Percentiles rank a stretch among this genome's conserved stretches.
These are phyloP conservation scores for Drosophila longiperda DNA, from an alignment of 2,888 invertebrate genomes.

Conservation along the genomic window DNA sequence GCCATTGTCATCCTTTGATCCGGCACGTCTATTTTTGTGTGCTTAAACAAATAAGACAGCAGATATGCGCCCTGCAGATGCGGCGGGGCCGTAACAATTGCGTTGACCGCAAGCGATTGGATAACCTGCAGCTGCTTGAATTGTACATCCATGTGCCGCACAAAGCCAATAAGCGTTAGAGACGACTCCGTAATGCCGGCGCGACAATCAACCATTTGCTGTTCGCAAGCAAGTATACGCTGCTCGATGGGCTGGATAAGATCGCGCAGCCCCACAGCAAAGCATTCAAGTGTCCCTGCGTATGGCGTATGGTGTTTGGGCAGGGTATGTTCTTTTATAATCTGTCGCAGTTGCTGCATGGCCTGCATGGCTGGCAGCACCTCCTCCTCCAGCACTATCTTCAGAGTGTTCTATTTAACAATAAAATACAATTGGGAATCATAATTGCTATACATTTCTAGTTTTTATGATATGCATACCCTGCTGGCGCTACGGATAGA, in stretches of 20 bases:
- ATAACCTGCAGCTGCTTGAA: conserved; percentile 83
- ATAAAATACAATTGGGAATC: background rate
- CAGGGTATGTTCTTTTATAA: conserved; percentile 78
- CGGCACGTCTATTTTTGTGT: conserved; percentile 51
- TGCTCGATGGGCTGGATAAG: conserved; percentile 83
- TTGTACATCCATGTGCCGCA: conserved; percentile 78
- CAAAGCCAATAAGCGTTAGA: conserved; percentile 83
- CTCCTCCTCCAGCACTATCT: conserved; percentile 65
- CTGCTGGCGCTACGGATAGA: conserved; percentile 79
- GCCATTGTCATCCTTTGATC: conserved; percentile 76
- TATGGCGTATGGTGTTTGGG: conserved; percentile 68
- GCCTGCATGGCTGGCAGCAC: conserved; percentile 78
- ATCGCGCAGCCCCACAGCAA: conserved; percentile 84
- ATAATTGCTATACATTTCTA: background rate
- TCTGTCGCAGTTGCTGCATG: conserved; percentile 82
- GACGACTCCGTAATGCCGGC: background rate
- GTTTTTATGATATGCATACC: conserved; percentile 61
- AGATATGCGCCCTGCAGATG: conserved; percentile 85
- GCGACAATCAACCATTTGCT: conserved; percentile 72
- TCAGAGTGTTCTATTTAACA: conserved; percentile 63
- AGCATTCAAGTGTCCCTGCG: conserved; percentile 86
- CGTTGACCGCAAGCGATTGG: conserved; percentile 83
- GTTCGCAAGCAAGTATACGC: conserved; percentile 83
- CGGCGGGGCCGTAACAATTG: conserved; percentile 67
- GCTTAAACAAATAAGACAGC: conserved; percentile 84